Percentiles rank a stretch among this genome's conserved stretches.
These are phyloP conservation scores for Uropetala carovei DNA, from an alignment of 2,888 invertebrate genomes.

Conservation along the genomic window DNA sequence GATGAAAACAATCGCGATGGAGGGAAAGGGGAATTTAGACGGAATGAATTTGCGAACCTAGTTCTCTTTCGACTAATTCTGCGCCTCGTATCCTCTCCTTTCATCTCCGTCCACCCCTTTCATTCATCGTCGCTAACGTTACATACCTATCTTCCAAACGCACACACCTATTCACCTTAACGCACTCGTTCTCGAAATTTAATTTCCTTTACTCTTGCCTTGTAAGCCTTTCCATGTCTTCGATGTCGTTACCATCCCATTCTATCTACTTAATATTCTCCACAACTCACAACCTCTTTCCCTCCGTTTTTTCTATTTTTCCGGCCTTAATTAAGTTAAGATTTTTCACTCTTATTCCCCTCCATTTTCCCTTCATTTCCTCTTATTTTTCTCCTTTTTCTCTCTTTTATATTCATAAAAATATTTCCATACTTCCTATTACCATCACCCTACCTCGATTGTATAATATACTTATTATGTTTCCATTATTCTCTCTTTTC, in stretches of 20 bases:
- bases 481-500: neutral
- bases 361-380: neutral
- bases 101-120: neutral
- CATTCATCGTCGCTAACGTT: neutral
- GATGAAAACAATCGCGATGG: neutral
- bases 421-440: no score
- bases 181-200: constrained; percentile 33
- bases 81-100: neutral
- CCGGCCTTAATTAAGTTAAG: neutral
- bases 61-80: neutral
- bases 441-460: no score
- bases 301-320: neutral
- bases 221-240: neutral
- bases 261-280: constrained; percentile 68
- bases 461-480: neutral
- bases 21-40: neutral
- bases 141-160: constrained; percentile 6
- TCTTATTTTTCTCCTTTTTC: neutral
- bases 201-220: neutral
- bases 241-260: constrained; percentile 61
- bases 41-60: neutral
- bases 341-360: neutral
- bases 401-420: neutral
- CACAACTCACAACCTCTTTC: constrained; percentile 67
- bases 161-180: neutral